These are phyloP conservation scores for Dryomyza anilis DNA, from an alignment of 2,888 invertebrate species.

Conservation along the genomic window DNA sequence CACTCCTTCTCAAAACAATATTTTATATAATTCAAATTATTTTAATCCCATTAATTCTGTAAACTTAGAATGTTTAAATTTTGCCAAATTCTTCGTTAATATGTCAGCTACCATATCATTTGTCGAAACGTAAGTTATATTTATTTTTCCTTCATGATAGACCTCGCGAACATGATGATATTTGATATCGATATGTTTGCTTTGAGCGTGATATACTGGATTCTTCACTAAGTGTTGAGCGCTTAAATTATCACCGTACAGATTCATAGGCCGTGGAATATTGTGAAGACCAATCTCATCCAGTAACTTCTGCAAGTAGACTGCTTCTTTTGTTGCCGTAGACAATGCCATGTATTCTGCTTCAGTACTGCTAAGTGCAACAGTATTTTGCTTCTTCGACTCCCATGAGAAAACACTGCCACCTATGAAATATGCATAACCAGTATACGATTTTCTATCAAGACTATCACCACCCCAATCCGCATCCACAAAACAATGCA, in stretches of 20 bases:
- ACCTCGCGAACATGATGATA: constrained; percentile 26
- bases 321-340: constrained; percentile 18
- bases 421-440: constrained; percentile 27
- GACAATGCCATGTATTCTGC: constrained; percentile 32
- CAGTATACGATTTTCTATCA: constrained; percentile 32
- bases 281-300: constrained; percentile 4
- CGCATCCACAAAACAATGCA: constrained; percentile 32
- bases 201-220: constrained; percentile 30
- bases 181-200: constrained; percentile 30
- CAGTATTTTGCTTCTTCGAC: constrained; percentile 31
- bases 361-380: constrained; percentile 27
- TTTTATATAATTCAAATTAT: no score
- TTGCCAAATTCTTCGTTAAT: constrained; percentile 30
- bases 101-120: constrained; percentile 30
- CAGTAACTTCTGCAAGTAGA: background rate
- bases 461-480: constrained; percentile 33
- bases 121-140: constrained; percentile 25
- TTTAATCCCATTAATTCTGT: no score
- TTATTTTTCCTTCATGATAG: constrained; percentile 19
- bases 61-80: no score
- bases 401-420: constrained; percentile 33
- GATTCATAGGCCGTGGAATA: background rate
- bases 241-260: constrained; percentile 19
- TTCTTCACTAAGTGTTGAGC: constrained; percentile 28
- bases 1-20: no score